Conservation (phyloP, 2,888 invertebrate genomes). For the Clostera curtula region DNA sequence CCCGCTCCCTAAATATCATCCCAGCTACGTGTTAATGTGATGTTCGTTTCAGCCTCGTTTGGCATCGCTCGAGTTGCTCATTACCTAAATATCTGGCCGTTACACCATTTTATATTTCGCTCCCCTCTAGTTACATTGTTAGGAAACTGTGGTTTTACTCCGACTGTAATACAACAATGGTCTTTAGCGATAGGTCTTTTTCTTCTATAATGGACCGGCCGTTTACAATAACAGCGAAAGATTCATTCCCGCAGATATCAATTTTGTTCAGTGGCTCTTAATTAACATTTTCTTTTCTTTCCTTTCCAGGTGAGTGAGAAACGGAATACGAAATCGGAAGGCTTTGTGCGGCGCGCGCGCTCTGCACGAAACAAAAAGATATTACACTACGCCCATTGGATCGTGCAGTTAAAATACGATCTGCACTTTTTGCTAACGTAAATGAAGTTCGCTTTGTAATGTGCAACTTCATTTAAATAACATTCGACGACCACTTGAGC, state of each 20-base stretch:
- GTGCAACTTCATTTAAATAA: slow-evolving; percentile 59
- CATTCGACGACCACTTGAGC: slow-evolving; percentile 34
- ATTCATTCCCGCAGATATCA: slow-evolving; percentile 62
- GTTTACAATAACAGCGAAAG: slow-evolving; percentile 56
- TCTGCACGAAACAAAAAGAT: slow-evolving; percentile 60
- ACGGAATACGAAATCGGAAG: slow-evolving; percentile 56
- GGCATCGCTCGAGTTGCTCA: slow-evolving; percentile 36
- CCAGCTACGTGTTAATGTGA: slow-evolving; percentile 64
- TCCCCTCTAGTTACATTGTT: slow-evolving; percentile 15
- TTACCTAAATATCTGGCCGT: slow-evolving; percentile 30
- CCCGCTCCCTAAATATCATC: slow-evolving; percentile 58
- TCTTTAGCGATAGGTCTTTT: slow-evolving; percentile 17
- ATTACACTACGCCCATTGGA: slow-evolving; percentile 69
- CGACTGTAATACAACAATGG: slow-evolving; percentile 7
- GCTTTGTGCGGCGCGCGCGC: slow-evolving; percentile 54
- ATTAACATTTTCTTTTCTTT: slow-evolving; percentile 74
- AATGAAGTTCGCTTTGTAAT: slow-evolving; percentile 67
- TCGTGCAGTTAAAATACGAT: slow-evolving; percentile 65
- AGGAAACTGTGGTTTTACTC: slow-evolving; percentile 9
- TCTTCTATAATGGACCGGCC: slow-evolving; percentile 41
- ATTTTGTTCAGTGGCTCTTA: slow-evolving; percentile 70
- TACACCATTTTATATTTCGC: slow-evolving; percentile 16
- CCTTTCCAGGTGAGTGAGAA: slow-evolving; percentile 71
- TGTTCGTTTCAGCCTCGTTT: slow-evolving; percentile 58
- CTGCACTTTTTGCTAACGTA: slow-evolving; percentile 68